These are phyloP conservation scores for Bactericera cockerelli DNA, from an alignment of 1,140 invertebrate genomes.

Conservation along the genomic window DNA sequence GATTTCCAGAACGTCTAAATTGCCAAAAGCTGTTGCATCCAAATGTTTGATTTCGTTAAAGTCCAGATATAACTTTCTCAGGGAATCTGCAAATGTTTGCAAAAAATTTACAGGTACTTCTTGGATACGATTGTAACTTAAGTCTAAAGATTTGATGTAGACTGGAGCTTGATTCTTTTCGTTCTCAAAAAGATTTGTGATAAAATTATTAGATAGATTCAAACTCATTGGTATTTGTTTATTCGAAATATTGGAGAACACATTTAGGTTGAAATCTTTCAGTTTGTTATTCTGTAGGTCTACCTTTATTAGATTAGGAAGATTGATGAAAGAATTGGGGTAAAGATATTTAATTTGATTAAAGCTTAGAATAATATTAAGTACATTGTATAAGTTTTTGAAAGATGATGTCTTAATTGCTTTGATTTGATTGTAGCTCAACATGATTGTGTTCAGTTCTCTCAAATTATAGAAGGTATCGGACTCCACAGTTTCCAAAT, in stretches of 20 bases:
- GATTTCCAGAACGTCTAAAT: slow-evolving; percentile 49
- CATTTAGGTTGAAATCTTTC: slow-evolving; percentile 43
- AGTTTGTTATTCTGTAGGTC: slow-evolving; percentile 58
- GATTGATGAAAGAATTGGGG: slow-evolving; percentile 43
- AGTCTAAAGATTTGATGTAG: slow-evolving; percentile 48
- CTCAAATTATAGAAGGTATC: slow-evolving; percentile 45
- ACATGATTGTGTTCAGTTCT: slow-evolving; percentile 48
- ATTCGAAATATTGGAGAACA: slow-evolving; percentile 47
- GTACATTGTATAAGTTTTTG: slow-evolving; percentile 44
- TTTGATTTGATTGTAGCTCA: slow-evolving; percentile 52
- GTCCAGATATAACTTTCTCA: slow-evolving; percentile 49
- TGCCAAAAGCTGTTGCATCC: slow-evolving; percentile 51
- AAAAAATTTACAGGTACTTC: slow-evolving; percentile 48
- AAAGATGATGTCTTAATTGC: slow-evolving; percentile 40
- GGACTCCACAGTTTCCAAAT: slow-evolving; percentile 39
- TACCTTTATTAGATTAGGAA: slow-evolving; percentile 47
- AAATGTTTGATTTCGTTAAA: slow-evolving; percentile 55
- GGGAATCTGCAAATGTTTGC: slow-evolving; percentile 38
- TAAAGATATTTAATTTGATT: slow-evolving; percentile 46
- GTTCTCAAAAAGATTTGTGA: slow-evolving; percentile 40
- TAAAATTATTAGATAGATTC: slow-evolving; percentile 52
- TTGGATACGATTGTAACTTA: slow-evolving; percentile 47
- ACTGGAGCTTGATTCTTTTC: slow-evolving; percentile 27
- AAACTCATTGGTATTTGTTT: slow-evolving; percentile 40
- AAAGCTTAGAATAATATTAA: slow-evolving; percentile 49